Percentiles rank a stretch among this genome's conserved stretches.
Evolutionary conservation across 2,888 invertebrate species (phyloP).

Genomic region (Abrostola tripartita): DNA sequence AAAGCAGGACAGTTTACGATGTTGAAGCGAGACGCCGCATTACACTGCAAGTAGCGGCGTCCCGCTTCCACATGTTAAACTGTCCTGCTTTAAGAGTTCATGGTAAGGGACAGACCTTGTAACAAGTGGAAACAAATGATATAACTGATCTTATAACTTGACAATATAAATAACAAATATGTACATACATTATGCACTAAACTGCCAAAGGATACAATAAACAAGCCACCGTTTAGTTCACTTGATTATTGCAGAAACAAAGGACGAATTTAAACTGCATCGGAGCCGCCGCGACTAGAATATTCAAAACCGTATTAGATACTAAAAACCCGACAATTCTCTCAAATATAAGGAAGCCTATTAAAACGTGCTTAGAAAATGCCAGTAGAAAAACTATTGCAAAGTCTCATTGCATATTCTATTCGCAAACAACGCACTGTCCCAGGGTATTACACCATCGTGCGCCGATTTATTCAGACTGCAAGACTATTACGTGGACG

Average conservation of each 20-base stretch:
- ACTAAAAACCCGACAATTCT: conserved; percentile 25
- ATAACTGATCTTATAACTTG: too few relatives aligned
- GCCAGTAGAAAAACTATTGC: conserved; percentile 54
- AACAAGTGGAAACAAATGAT: too few relatives aligned
- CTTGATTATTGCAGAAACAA: not conserved
- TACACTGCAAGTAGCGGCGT: too few relatives aligned
- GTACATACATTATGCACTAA: not conserved
- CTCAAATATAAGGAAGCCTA: conserved; percentile 53
- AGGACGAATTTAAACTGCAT: conserved; percentile 23
- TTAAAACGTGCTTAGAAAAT: conserved; percentile 55
- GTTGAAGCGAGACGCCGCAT: too few relatives aligned
- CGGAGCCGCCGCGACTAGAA: conserved; percentile 30
- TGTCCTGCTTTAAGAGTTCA: too few relatives aligned
- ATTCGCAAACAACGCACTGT: conserved; percentile 72
- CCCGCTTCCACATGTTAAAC: too few relatives aligned
- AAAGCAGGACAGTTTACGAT: too few relatives aligned
- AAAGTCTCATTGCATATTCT: conserved; percentile 63
- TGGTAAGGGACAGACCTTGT: too few relatives aligned
- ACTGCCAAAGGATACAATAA: not conserved
- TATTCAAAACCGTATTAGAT: conserved; percentile 16
- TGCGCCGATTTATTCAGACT: conserved; percentile 77
- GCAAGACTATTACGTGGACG: conserved; percentile 74
- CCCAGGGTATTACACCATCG: conserved; percentile 72
- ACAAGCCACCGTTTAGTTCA: conserved; percentile 3
- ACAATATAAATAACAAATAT: not conserved